Conservation (phyloP, 1,140 invertebrate genomes). For the Brachionus asplanchnoidis region DNA sequence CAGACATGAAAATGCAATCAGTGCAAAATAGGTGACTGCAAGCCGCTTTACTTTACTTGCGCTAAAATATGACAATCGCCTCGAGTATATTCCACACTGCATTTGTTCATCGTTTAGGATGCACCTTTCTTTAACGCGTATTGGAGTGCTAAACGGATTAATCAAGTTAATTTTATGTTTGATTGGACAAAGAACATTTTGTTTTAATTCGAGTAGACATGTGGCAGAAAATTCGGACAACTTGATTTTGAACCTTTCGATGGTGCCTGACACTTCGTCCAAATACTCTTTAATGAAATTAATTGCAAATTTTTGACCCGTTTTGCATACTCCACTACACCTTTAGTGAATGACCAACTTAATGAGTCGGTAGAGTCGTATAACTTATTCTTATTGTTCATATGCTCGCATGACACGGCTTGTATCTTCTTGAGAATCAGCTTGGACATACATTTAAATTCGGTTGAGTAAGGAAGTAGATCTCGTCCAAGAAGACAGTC, state of each 20-base stretch:
- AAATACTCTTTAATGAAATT: background rate
- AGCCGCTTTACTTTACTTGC: too few species aligned
- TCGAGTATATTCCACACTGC: background rate
- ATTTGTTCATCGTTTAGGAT: background rate
- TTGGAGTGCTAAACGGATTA: background rate
- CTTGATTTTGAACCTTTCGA: background rate
- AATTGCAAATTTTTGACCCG: too few species aligned
- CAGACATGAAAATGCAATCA: too few species aligned
- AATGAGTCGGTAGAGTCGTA: too few species aligned
- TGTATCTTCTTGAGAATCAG: background rate
- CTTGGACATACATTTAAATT: background rate
- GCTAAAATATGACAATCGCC: too few species aligned
- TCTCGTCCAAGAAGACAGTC: background rate
- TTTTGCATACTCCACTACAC: too few species aligned
- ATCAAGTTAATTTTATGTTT: background rate
- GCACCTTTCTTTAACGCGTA: background rate
- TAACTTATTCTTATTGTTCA: too few species aligned
- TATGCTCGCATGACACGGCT: background rate
- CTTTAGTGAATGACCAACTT: too few species aligned
- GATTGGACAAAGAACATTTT: background rate
- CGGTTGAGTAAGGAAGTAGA: background rate
- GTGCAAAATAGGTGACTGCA: too few species aligned
- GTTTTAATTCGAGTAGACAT: background rate
- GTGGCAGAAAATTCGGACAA: background rate
- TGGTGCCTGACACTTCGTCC: background rate